Percentiles rank a stretch among this genome's conserved stretches.
Evolutionary conservation across 2,888 invertebrate genomes (phyloP).

Genomic region (Camponotus fellah): DNA sequence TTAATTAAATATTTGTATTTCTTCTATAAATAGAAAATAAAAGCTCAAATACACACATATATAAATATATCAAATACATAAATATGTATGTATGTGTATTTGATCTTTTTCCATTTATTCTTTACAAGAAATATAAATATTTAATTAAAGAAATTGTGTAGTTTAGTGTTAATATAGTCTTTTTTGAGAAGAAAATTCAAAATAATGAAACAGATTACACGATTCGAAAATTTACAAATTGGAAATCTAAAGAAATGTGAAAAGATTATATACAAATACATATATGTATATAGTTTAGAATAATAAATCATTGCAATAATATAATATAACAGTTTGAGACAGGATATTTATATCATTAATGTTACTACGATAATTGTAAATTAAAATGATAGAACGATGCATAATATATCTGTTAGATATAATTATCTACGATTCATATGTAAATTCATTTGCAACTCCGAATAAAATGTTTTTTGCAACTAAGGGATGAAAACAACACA

Average conservation of each 20-base stretch:
- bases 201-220: neutral
- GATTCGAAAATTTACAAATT: neutral
- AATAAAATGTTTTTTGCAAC: slow-evolving; percentile 2
- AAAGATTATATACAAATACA: neutral
- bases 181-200: neutral
- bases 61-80: no score
- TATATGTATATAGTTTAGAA: neutral
- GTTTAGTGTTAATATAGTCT: neutral
- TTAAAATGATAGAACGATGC: slow-evolving; percentile 10
- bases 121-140: no score
- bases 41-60: neutral
- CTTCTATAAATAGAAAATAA: neutral
- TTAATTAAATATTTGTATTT: neutral
- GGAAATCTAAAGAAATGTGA: neutral
- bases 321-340: slow-evolving; percentile 10
- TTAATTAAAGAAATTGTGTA: no score
- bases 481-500: neutral
- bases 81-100: no score
- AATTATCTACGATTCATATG: neutral
- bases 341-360: neutral
- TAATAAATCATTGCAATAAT: neutral
- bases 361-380: neutral
- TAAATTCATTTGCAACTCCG: slow-evolving; percentile 15
- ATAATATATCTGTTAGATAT: slow-evolving; percentile 13
- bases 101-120: no score